Evolutionary conservation across 1,140 invertebrate genomes (phyloP).

Genomic region (Planococcus citri): DNA sequence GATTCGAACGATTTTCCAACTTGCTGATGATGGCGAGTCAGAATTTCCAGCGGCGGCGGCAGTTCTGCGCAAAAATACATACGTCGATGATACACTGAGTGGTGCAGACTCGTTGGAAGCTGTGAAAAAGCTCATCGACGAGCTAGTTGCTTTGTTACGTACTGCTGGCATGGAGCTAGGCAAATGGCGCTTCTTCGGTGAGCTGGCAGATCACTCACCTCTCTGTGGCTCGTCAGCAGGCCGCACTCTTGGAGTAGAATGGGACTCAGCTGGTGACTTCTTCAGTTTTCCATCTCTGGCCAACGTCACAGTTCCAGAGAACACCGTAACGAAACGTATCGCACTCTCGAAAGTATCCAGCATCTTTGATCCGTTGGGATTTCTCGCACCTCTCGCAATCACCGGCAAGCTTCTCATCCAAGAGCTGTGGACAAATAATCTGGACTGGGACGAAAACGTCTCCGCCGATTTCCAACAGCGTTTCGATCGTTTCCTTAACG

Average conservation of each 20-base stretch:
- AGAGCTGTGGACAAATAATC: slow-evolving; percentile 27
- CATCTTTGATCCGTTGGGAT: slow-evolving; percentile 33
- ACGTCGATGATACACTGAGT: too few relatives aligned
- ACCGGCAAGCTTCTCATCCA: slow-evolving; percentile 30
- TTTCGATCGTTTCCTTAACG: not conserved
- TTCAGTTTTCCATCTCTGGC: not conserved
- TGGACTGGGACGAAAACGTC: slow-evolving; percentile 29
- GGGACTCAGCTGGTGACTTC: not conserved
- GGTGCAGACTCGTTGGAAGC: too few relatives aligned
- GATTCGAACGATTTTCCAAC: too few relatives aligned
- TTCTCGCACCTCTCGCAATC: slow-evolving; percentile 29
- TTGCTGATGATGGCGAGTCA: too few relatives aligned
- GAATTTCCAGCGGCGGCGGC: too few relatives aligned
- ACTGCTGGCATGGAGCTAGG: too few relatives aligned
- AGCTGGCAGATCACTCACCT: too few relatives aligned
- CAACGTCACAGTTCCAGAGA: not conserved
- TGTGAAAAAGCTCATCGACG: too few relatives aligned
- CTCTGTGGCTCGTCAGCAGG: too few relatives aligned
- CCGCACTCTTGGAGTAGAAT: not conserved
- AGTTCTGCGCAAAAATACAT: too few relatives aligned
- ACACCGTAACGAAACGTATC: slow-evolving; percentile 22
- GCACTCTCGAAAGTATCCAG: slow-evolving; percentile 24
- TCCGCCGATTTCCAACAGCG: slow-evolving; percentile 12
- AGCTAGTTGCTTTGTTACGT: too few relatives aligned
- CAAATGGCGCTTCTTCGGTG: too few relatives aligned